Evolutionary conservation across 1,140 invertebrate genomes (phyloP).

Genomic region (Drosophila novamexicana): DNA sequence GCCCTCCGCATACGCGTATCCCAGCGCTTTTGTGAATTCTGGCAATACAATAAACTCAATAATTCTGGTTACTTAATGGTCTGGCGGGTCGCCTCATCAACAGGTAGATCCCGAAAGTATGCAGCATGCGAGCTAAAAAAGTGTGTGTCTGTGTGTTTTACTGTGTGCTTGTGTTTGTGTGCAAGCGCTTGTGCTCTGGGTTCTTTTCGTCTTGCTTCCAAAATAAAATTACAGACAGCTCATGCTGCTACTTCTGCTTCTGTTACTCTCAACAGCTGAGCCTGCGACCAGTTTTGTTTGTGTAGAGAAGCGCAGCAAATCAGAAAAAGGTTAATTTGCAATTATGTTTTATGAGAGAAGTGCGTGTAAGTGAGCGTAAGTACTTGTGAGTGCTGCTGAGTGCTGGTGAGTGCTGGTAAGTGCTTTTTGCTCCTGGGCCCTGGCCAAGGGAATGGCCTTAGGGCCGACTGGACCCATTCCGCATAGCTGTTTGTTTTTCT

Average conservation of each 20-base stretch:
- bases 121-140: constrained; percentile 12
- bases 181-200: background rate
- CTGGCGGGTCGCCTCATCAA: constrained; percentile 36
- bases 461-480: background rate
- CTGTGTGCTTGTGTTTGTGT: background rate
- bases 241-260: constrained; percentile 17
- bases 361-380: constrained; percentile 46
- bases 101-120: constrained; percentile 28
- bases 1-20: background rate
- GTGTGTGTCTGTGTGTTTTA: background rate
- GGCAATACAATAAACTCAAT: constrained; percentile 42
- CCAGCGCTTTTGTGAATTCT: constrained; percentile 15
- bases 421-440: constrained; percentile 1
- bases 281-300: constrained; percentile 11
- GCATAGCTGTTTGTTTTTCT: background rate
- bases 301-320: constrained; percentile 38
- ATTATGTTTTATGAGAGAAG: constrained; percentile 48
- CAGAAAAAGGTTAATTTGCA: constrained; percentile 50
- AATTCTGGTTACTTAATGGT: constrained; percentile 44
- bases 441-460: constrained; percentile 14
- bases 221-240: constrained; percentile 42
- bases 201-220: constrained; percentile 21
- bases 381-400: constrained; percentile 41
- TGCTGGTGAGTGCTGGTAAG: constrained; percentile 31
- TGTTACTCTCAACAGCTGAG: background rate